Base-by-base conservation (phyloP, 2,888 invertebrate species). In the Drosophila gaucha region DNA sequence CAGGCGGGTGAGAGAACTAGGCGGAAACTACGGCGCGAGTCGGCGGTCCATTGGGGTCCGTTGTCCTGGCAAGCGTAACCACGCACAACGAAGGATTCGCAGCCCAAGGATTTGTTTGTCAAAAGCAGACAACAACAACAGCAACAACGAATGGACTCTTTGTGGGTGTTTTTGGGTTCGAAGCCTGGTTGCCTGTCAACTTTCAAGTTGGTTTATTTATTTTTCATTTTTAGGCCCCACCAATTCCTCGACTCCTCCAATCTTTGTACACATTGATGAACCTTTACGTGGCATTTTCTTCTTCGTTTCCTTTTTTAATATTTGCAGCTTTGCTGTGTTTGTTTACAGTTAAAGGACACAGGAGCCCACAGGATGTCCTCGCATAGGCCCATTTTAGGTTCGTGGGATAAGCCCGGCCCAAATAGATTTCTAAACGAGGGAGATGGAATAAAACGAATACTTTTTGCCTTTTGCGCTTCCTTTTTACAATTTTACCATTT, bases 91-190 rank as follows among this genome's bases (percentile, higher is more conserved):
- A 74, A 74, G 82, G 72, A 75, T 85, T 80, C 74, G 54, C 73
- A 65, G 85, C 82, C 87, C 73, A 69, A 86, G 85, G 87, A 85
- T 85, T 85, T 87, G 85, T 87, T 87, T 85, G 84, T 87, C 82
- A 85, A 72, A 85, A 78, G 72, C 87, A 85, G 85, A 82, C 70
- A 86, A 73, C 73, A 67, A 57, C 65, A 51, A 71, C 60, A 69
- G 44, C 65, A 52, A 26, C 49, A 51, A 24, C 47, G 51, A 74
- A 78, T 65, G 60, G 83, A 67, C 65, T 69, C 60, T 49, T 65
- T 68, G 49, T 47, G 47, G 33, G 20, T 26, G 36, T 18, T 36
- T n/a, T 20, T 26, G 74, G 64, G 64, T 69, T 69, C 69, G 74
- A 57, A 69, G 67, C 41, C 57, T 60, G 67, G 73, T 74, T 67